Evolutionary conservation across 2,113 vertebrate species (phyloP), one percentile per base, ranked within the genome.

Genomic region (Capreolus pygargus): DNA sequence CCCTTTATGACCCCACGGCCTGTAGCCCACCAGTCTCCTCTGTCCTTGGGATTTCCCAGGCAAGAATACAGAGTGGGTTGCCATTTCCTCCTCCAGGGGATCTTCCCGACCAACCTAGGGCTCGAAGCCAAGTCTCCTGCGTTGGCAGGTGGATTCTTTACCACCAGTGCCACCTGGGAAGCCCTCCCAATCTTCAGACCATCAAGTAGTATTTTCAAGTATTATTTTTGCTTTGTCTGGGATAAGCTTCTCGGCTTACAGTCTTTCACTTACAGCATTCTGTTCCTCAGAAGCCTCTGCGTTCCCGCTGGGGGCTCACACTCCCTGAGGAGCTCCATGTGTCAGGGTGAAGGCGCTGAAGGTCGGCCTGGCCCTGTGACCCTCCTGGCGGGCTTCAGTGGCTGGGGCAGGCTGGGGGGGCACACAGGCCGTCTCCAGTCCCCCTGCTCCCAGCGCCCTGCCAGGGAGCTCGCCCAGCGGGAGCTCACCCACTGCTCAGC

Each of bases 311-410:
- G 4, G 82, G 58, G 50, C 23, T 58, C 57, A 78, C 27, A 50
- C 39, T 30, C 30, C 45, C 81, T 27, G 36, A 57, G 21, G 64
- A 91, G 64, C 10, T 33, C 33, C 1, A 9, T 5, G 17, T 39
- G 61, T 33, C 14, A 61, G 23, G 21, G 23, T 8, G 17, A 70
- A 58, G 50, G 14, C 15, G 30, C 36, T 43, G 58, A 67, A n/a
- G n/a, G 47, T 43, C 13, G 30, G n/a, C 5, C 23, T 64, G 23
- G 54, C 14, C n/a, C 39, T 76, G 13, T 0, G 1, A 39, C 70
- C n/a, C 21, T 47, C 19, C 50, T 1, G 5, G n/a, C 7, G 19
- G 64, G 55, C n/a, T 25, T 58, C 27, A 4, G 33, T 1, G 0
- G 9, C 27, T 7, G 45, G n/a, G 19, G 9, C 47, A 5, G 43